These are phyloP conservation scores for Glyptemys insculpta DNA, from an alignment of 2,797 vertebrate species.

Conservation along the genomic window DNA sequence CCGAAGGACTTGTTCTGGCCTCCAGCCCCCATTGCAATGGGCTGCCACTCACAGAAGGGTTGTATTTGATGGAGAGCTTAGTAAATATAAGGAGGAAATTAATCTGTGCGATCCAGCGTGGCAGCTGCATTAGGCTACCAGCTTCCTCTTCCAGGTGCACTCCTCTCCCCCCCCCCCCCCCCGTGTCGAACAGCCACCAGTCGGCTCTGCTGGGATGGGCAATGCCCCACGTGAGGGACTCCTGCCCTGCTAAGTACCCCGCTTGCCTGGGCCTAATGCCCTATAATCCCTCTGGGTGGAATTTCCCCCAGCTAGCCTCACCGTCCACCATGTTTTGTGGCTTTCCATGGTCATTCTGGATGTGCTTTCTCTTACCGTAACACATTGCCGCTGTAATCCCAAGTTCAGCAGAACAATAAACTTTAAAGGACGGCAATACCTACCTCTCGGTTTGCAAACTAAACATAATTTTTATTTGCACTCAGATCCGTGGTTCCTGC, in stretches of 20 bases:
- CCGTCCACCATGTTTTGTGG: background rate
- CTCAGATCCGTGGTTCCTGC: constrained; percentile 36
- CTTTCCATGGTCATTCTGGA: constrained; percentile 55
- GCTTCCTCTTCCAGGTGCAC: background rate
- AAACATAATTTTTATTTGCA: constrained; percentile 72
- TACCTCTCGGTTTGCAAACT: constrained; percentile 73
- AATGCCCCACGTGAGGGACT: fast-evolving
- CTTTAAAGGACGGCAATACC: constrained; percentile 67
- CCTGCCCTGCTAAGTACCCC: fast-evolving
- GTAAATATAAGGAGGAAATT: background rate
- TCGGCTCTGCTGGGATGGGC: fast-evolving
- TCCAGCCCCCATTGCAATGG: background rate
- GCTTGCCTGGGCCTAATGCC: background rate
- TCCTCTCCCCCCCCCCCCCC: too few species aligned
- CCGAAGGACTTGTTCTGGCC: too few species aligned
- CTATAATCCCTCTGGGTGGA: background rate
- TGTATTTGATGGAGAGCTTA: background rate
- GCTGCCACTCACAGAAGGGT: background rate
- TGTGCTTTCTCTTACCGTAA: constrained; percentile 52
- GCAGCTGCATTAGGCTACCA: background rate
- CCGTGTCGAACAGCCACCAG: fast-evolving
- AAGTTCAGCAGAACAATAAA: constrained; percentile 73
- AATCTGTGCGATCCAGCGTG: background rate
- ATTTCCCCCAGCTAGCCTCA: background rate
- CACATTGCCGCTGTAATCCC: background rate